Evolutionary conservation across 2,888 invertebrate species (phyloP).

Genomic region (Pocota personata): DNA sequence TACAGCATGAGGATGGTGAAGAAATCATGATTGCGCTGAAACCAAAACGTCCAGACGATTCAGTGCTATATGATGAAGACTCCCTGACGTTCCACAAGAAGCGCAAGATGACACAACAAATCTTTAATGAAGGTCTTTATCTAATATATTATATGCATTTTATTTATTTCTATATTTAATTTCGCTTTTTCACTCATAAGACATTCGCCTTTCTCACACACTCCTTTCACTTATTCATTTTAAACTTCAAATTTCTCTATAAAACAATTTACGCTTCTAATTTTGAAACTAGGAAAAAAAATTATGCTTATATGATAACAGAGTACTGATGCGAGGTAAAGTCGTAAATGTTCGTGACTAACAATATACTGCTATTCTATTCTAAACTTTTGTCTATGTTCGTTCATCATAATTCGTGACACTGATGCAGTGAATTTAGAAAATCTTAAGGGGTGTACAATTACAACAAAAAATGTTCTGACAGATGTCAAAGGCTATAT

Average conservation of each 20-base stretch:
- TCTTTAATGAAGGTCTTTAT: conserved; percentile 83
- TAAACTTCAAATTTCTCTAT: conserved; percentile 1
- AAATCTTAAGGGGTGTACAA: neutral
- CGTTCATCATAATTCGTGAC: neutral
- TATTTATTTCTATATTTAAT: conserved; percentile 45
- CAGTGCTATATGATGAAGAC: conserved; percentile 85
- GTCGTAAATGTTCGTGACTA: conserved; percentile 78
- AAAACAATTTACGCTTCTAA: conserved; percentile 44
- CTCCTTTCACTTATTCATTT: neutral
- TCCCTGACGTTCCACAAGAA: conserved; percentile 88
- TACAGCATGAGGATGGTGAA: conserved; percentile 85
- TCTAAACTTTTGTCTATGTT: neutral
- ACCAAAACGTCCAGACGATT: conserved; percentile 83
- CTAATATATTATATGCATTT: neutral
- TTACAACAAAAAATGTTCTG: no score
- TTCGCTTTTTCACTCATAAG: conserved; percentile 52
- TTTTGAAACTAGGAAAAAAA: conserved; percentile 60
- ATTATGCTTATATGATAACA: conserved; percentile 83
- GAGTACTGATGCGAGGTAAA: conserved; percentile 81
- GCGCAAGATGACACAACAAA: conserved; percentile 86
- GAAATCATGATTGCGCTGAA: conserved; percentile 84
- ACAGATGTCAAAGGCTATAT: no score
- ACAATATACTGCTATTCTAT: conserved; percentile 49
- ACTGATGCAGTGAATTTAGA: neutral
- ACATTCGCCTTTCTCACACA: conserved; percentile 2